Evolutionary conservation across 2,888 invertebrate genomes (phyloP), one percentile per base, ranked within the genome.

Genomic region (Fissipunctia ypsillon): DNA sequence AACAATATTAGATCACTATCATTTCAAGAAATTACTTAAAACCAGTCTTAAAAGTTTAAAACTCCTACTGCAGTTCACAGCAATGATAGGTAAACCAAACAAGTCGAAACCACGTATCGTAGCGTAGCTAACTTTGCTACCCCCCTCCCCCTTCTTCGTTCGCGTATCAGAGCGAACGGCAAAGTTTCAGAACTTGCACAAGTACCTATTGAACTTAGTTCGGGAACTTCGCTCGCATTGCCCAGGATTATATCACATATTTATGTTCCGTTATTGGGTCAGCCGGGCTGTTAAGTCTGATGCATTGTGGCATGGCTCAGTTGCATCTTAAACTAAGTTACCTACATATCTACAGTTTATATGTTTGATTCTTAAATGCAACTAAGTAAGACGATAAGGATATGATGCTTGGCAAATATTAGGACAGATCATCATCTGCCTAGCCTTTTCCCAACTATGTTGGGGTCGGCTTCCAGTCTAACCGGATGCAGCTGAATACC

Each of bases 211-310:
- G 28, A 84, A 84, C 65, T 73, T 70, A 45, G 72, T 56, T 70
- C 19, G n/a, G 25, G 12, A 84, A 84, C 70, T 84, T 76, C 28
- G 54, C 68, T 84, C 43, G 38, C 60, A 64, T 72, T 64, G 54
- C 61, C 54, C 38, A 14, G 66, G 84, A 83, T 82, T 57, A 78
- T 69, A 73, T 59, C 80, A 73, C 38, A 73, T 65, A 80, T 78
- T 82, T 78, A 84, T 81, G 63, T 61, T 66, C 63, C 25, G 45
- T 63, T 79, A 69, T 65, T 80, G 50, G 80, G 80, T 78, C 68
- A 78, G 68, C 35, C 0, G 61, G 65, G 50, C 16, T 68, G 59
- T 78, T 61, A 66, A 66, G 38, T 50, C 41, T 25, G 56, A 50
- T 59, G 54, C 50, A 65, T 77, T 60, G n/a, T n/a, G 67, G 60